A percentile compares a stretch with the other conserved stretches of the same genome.
Evolutionary conservation across 2,888 invertebrate species (phyloP).

Genomic region (Harpagoxenus sublaevis): DNA sequence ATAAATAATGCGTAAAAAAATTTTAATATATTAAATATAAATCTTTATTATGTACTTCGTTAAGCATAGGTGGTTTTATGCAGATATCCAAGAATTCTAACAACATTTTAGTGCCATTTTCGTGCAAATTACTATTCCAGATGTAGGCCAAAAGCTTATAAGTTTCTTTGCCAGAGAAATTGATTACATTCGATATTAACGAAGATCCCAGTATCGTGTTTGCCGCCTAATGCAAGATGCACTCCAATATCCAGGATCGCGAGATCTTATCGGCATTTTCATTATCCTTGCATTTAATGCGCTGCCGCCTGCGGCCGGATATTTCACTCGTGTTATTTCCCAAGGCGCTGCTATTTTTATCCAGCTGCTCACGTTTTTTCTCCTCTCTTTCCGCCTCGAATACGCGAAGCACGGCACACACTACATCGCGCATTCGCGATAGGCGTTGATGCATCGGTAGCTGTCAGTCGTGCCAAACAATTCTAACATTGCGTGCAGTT

Average conservation of each 20-base stretch:
- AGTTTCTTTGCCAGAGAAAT: not conserved
- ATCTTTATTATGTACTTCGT: not conserved
- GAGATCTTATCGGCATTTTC: conserved; percentile 49
- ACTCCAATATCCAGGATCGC: conserved; percentile 14
- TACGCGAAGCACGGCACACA: not conserved
- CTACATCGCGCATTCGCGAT: conserved; percentile 1
- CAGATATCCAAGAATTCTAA: not conserved
- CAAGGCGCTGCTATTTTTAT: conserved; percentile 45
- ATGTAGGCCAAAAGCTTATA: not conserved
- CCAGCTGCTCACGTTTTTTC: not conserved
- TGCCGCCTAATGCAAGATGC: conserved; percentile 13
- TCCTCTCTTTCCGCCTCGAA: not conserved
- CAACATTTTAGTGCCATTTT: not conserved
- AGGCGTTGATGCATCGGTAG: conserved; percentile 2
- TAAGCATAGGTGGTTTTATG: not conserved
- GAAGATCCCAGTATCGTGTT: not conserved
- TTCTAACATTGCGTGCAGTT: not conserved
- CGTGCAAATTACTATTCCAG: not conserved
- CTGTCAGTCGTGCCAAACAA: not conserved
- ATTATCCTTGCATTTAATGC: conserved; percentile 50
- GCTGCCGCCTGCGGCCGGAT: conserved; percentile 4
- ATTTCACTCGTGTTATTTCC: conserved; percentile 52
- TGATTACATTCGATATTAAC: conserved; percentile 37
- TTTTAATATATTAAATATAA: not conserved
- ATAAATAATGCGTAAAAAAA: not conserved